These are phyloP conservation scores for Simalia tracyae DNA, from an alignment of 2,797 vertebrate genomes.

Conservation along the genomic window DNA sequence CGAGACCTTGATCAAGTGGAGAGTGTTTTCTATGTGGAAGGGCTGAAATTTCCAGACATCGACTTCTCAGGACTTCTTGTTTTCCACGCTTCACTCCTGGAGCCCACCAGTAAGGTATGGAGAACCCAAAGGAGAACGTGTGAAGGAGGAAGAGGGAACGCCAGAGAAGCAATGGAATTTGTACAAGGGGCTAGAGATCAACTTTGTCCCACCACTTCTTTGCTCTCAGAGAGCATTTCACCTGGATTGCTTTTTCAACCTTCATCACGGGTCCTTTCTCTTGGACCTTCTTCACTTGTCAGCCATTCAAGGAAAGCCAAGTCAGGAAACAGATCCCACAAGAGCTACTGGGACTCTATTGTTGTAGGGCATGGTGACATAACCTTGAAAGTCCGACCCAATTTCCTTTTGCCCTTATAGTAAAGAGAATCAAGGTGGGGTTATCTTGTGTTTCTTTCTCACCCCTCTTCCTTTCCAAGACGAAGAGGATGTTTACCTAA, in stretches of 20 bases:
- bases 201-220: no score
- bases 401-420: background rate
- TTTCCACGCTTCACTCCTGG: slow-evolving; percentile 82
- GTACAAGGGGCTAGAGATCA: no score
- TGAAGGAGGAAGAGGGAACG: background rate
- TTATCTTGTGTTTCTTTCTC: background rate
- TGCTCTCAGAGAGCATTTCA: background rate
- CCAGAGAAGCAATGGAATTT: no score
- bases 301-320: background rate
- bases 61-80: slow-evolving; percentile 81
- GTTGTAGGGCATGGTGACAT: background rate
- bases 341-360: background rate
- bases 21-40: slow-evolving; percentile 83
- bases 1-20: slow-evolving; percentile 72
- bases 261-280: background rate
- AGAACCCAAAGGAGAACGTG: background rate
- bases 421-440: background rate
- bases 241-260: background rate
- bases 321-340: background rate
- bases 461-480: background rate
- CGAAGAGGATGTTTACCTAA: background rate
- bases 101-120: slow-evolving; percentile 66
- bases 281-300: background rate
- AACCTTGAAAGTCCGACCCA: background rate
- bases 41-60: slow-evolving; percentile 80